Evolutionary conservation across 2,888 invertebrate species (phyloP), one percentile per base, ranked within the genome.

Genomic region (Carterocephalus palaemon): DNA sequence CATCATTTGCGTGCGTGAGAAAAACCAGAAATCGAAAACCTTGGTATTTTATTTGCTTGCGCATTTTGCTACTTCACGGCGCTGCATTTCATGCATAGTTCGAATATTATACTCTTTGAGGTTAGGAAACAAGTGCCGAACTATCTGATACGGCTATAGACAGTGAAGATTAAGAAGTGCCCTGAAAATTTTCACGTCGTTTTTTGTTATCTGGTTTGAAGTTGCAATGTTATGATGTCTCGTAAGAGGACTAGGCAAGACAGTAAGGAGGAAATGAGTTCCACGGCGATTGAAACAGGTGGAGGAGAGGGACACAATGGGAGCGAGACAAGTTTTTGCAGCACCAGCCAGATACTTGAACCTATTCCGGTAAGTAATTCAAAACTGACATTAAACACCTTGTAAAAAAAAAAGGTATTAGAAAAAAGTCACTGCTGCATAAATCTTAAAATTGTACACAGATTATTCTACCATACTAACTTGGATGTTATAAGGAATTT

Each of bases 141-240:
- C 12, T 17, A 2, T 37, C 12, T 13, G n/a, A 19, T 2, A 12
- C 2, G 7, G n/a, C 1, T 19, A 28, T 8, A 37, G 5, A n/a
- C 4, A 3, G 20, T 23, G 3, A 16, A 31, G 7, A 19, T 10
- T 12, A 9, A 36, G 43, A 9, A 36, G 43, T 43, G 36, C 28
- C 29, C 36, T 32, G 15, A 23, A 7, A 20, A 38, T 9, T 12
- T 15, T 39, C 15, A 42, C 19, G 28, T 28, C 3, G 34, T 33
- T 16, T 20, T n/a, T 28, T 17, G 29, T 43, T 36, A 16, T n/a
- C 6, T 6, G 19, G 12, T 39, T 49, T 47, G 47, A 48, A 50
- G 48, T 59, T 66, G 72, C 57, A 52, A 82, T 82, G 81, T 74
- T 59, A 83, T 68, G 72, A 86, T 85, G 84, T 84, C 85, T 53